Base-by-base conservation (phyloP, 2,797 vertebrate species). In the Galagoides demidoff region DNA sequence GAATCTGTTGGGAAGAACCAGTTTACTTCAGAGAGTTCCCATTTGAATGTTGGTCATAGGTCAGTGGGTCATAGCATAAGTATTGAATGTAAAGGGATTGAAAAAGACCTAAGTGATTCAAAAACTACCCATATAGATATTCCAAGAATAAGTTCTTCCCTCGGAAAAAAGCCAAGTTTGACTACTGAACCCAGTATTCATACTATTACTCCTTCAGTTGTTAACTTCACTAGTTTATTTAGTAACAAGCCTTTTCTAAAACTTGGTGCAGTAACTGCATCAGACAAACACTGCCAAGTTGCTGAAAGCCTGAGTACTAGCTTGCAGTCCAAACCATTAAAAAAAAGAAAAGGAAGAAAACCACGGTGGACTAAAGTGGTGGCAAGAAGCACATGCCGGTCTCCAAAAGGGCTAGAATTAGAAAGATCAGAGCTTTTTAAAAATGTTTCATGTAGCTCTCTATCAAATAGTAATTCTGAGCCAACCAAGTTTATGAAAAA, bases 321-420 rank as follows among this genome's bases (percentile, higher is more conserved):
- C 97, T 96, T 98, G 85, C 98, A 99, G 95, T 99, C 98, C 37
- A 99, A 99, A 66, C 99, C 99, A 3, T 98, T 99, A 20, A 99
- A 99, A 98, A 99, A 99, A 95, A 99, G 99, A 55, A 99, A 99
- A 98, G 99, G 99, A 77, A 98, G 99, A 97, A 99, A 99, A 89
- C 99, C 99, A 78, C 99, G 99, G 39, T 99, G 99, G 99, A 99
- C 99, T 94, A 99, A 99, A 97, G 99, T 99, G 95, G 99, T 99
- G 95, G 99, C 99, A 20, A 98, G 99, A 91, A 98, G 52, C 77
- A 5, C 97, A 0, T 98, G 98, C 82, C 98, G 97, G 0, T 98
- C 98, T 92, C 97, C 99, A 0, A 99, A 98, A 96, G 98, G 98
- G 63, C 97, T 99, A 17, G 98, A 99, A 3, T 85, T 98, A 23